These are phyloP conservation scores for Stercorarius parasiticus DNA, from an alignment of 2,113 vertebrate species.

Conservation along the genomic window DNA sequence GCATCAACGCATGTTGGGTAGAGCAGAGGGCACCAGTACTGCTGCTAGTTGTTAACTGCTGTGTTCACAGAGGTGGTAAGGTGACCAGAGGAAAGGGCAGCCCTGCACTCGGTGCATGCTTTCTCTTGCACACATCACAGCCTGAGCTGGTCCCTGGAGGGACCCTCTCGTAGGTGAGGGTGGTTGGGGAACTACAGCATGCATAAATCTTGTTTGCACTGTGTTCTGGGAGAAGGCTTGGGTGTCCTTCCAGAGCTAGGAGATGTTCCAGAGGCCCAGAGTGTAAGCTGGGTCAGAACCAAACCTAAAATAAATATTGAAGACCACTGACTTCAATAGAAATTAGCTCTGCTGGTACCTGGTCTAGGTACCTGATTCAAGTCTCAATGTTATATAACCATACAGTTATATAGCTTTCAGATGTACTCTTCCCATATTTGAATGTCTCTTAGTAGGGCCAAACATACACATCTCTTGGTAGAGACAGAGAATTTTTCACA, in stretches of 20 bases:
- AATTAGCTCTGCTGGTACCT: not conserved
- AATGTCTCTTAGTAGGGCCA: not conserved
- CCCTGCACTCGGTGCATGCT: not conserved
- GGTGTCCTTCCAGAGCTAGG: not conserved
- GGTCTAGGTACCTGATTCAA: not conserved
- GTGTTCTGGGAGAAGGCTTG: not conserved
- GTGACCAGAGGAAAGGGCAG: not conserved
- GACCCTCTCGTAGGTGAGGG: not conserved
- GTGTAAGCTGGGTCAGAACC: not conserved
- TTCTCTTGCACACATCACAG: rapidly evolving
- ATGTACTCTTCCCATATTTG: not conserved
- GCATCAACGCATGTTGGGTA: no score
- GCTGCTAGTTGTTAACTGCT: not conserved
- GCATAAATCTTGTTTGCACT: not conserved
- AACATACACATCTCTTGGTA: not conserved
- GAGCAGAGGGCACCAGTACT: not conserved
- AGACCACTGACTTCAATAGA: not conserved
- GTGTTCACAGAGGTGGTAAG: not conserved
- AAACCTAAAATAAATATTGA: not conserved
- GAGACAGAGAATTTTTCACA: not conserved
- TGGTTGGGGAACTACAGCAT: not conserved
- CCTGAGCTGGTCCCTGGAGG: not conserved
- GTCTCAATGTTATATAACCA: not conserved
- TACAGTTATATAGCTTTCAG: not conserved
- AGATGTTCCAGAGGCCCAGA: not conserved